phyloP scores from a whole-genome alignment of 2,113 vertebrate genomes.

The Thalassoma bifasciatum region DNA sequence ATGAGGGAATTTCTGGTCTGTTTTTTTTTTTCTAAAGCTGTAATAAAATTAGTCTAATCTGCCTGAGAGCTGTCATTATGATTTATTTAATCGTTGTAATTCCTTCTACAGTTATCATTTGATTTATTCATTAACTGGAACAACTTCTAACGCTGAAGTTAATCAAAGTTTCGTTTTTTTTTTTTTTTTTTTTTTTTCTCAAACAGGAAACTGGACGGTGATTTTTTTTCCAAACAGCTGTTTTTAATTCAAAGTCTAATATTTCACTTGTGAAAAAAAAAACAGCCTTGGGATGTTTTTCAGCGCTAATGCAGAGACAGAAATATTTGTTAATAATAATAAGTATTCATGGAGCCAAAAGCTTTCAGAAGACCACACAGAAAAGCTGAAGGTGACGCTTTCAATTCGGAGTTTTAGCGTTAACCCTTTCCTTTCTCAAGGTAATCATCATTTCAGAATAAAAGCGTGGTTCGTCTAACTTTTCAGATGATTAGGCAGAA shows the following conservation, averaged over 20 bases:
- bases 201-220: neutral
- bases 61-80: neutral
- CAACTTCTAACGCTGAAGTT: neutral
- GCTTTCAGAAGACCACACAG: neutral
- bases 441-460: neutral
- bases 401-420: neutral
- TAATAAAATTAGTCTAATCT: constrained; percentile 1
- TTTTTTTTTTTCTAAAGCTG: constrained; percentile 1
- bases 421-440: neutral
- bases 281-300: neutral
- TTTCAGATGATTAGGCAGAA: too few relatives aligned
- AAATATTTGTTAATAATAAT: neutral
- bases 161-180: neutral
- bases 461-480: too few relatives aligned
- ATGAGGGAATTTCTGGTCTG: neutral
- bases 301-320: neutral
- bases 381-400: neutral
- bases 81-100: constrained; percentile 13
- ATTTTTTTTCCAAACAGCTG: neutral
- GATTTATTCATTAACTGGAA: constrained; percentile 32
- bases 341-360: neutral
- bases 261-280: neutral
- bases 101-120: constrained; percentile 3
- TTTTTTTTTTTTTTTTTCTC: neutral
- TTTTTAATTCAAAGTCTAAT: neutral